Evolutionary conservation across 2,797 vertebrate species (phyloP).

Genomic region (Myotis planiceps): DNA sequence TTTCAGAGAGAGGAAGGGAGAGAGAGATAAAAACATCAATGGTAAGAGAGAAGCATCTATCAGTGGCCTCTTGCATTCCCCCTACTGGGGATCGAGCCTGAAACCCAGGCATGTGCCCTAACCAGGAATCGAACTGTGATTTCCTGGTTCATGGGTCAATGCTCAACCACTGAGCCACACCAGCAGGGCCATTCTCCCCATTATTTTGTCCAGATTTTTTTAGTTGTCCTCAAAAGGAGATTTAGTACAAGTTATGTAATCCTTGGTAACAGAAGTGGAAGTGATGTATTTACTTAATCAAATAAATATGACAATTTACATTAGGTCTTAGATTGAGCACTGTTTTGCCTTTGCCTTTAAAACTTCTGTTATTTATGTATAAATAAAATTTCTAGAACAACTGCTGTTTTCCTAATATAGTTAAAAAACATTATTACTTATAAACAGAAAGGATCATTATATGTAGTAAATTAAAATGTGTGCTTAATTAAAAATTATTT

Average conservation of each 20-base stretch:
- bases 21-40: too few relatives aligned
- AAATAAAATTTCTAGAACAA: constrained; percentile 34
- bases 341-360: constrained; percentile 14
- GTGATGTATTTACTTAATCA: constrained; percentile 28
- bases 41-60: too few relatives aligned
- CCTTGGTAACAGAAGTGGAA: neutral
- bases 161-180: too few relatives aligned
- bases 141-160: too few relatives aligned
- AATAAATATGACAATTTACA: neutral
- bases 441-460: neutral
- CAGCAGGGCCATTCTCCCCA: neutral
- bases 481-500: constrained; percentile 31
- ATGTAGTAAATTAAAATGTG: constrained; percentile 3
- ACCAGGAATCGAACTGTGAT: too few relatives aligned
- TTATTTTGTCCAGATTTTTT: neutral
- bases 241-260: constrained; percentile 37
- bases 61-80: too few relatives aligned
- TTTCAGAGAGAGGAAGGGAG: too few relatives aligned
- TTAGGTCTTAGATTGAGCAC: neutral
- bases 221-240: neutral
- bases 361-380: neutral
- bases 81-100: too few relatives aligned
- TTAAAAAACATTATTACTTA: constrained; percentile 46
- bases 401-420: neutral
- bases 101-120: too few relatives aligned